Base-by-base conservation (phyloP, 2,888 invertebrate genomes). In the Nebria salina region DNA sequence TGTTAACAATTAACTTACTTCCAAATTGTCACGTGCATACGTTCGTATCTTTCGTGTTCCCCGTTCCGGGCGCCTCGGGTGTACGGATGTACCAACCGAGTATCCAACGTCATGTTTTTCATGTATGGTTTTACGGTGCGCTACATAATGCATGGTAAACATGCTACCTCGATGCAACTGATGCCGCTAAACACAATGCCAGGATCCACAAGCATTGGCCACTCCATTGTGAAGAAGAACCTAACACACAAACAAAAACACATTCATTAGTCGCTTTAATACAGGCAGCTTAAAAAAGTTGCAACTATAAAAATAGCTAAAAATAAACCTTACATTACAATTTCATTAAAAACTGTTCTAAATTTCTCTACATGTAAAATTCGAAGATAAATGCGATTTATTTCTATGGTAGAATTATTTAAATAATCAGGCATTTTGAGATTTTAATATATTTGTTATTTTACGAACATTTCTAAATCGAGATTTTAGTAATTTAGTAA, bases 121-220 rank as follows among this genome's bases (percentile, higher is more conserved):
- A 26, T 70, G 70, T 25, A 13, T 70, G 70, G 20, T 20, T 15
- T 70, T 70, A 75, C 54, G 78, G 78, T 66, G 68, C 54, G 70
- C 64, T 15, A 54, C 70, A 70, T 70, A 75, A 64, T 42, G 75
- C 6, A 5, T 72, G 41, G 72, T 70, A 80, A 68, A 80, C 81
- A 76, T 81, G 81, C 81, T 81, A 81, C 81, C 81, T 72, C 25
- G 81, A 76, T 34, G 66, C 76, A n/a, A 76, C 81, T 11, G 81
- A 72, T 43, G 73, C 73, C 65, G 76, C 42, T 41, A 81, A 15
- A 54, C 81, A 72, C 26, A 81, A 75, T 13, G 73, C 43, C 65
- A 81, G 64, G 65, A 81, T 81, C 81, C 81, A 81, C 65, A 81
- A 65, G 20, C 73, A 76, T 65, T 81, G 76, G 76, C 81, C 66